These are phyloP conservation scores for Oxytorus armatus DNA, from an alignment of 2,888 invertebrate genomes.

Conservation along the genomic window DNA sequence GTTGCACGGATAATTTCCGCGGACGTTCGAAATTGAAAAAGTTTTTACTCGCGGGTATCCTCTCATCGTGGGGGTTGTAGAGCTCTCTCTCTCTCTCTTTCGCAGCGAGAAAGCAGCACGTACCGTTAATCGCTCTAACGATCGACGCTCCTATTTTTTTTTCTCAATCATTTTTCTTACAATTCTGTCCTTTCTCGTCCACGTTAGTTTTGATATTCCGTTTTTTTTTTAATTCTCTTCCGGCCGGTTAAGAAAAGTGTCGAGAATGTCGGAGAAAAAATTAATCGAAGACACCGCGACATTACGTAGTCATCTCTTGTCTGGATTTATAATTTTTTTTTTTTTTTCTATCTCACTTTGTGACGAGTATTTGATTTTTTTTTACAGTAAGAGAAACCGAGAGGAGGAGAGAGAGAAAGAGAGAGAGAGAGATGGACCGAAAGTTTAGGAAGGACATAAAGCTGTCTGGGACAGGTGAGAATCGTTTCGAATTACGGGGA, in stretches of 20 bases:
- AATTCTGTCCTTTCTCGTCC: conserved; percentile 20
- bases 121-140: conserved; percentile 51
- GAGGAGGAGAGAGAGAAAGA: too few relatives aligned
- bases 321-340: conserved; percentile 50
- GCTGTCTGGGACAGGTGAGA: conserved; percentile 63
- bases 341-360: conserved; percentile 39
- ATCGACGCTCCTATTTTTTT: conserved; percentile 34
- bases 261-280: conserved; percentile 39
- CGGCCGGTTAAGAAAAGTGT: conserved; percentile 24
- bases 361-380: too few relatives aligned
- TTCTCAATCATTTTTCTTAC: conserved; percentile 37
- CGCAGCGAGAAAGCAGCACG: conserved; percentile 55
- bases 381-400: too few relatives aligned
- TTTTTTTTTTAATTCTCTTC: conserved; percentile 22
- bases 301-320: conserved; percentile 34
- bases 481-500: conserved; percentile 62
- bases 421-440: conserved; percentile 1
- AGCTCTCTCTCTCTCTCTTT: conserved; percentile 13
- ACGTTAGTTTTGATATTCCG: not conserved
- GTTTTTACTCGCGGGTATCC: conserved; percentile 66
- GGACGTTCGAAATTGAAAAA: conserved; percentile 80
- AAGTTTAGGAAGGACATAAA: conserved; percentile 42
- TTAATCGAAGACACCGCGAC: conserved; percentile 11
- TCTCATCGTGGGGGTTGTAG: too few relatives aligned
- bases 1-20: conserved; percentile 77